phyloP scores from a whole-genome alignment of 2,888 invertebrate genomes.

The Parnassius mnemosyne region DNA sequence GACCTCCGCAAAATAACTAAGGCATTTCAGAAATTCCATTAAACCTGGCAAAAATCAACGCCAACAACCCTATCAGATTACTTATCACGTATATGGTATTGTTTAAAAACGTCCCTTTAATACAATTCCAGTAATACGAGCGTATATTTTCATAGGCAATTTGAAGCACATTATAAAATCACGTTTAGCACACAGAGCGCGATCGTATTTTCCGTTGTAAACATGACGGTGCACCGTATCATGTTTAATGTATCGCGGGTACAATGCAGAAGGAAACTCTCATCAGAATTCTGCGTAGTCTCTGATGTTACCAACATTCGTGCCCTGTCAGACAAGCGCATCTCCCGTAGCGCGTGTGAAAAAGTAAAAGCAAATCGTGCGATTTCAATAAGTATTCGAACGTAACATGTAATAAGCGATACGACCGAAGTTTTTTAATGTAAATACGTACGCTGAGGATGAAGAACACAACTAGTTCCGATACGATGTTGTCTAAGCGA shows the following conservation, averaged over 20 bases:
- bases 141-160: constrained; percentile 54
- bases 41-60: constrained; percentile 23
- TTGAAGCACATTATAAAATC: constrained; percentile 59
- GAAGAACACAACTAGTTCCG: constrained; percentile 6
- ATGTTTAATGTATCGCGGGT: constrained; percentile 69
- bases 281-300: constrained; percentile 74
- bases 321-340: constrained; percentile 65
- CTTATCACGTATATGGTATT: constrained; percentile 37
- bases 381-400: constrained; percentile 26
- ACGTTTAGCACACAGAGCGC: constrained; percentile 58
- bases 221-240: constrained; percentile 64
- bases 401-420: constrained; percentile 22
- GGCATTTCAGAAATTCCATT: constrained; percentile 45
- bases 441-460: neutral
- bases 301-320: constrained; percentile 71
- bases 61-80: constrained; percentile 20
- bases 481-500: constrained; percentile 12
- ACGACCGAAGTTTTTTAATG: constrained; percentile 13
- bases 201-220: constrained; percentile 73
- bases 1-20: constrained; percentile 64
- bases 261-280: constrained; percentile 70
- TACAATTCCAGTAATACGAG: constrained; percentile 40
- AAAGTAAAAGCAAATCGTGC: constrained; percentile 61
- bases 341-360: constrained; percentile 71
- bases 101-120: constrained; percentile 36